phyloP scores from a whole-genome alignment of 2,888 invertebrate species.

The Meliscaeva auricollis region DNA sequence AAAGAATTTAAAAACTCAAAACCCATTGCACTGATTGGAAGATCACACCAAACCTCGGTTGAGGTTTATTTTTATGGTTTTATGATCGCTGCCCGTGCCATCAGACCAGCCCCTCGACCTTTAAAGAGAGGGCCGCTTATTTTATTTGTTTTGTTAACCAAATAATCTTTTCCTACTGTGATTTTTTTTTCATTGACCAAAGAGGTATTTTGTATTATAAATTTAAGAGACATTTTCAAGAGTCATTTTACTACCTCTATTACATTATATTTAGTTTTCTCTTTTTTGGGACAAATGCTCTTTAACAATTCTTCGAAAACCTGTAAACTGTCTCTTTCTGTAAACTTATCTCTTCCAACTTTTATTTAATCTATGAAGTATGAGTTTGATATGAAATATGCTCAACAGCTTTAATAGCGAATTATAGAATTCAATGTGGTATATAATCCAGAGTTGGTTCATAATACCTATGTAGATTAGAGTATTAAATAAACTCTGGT shows the following conservation, averaged over 20 bases:
- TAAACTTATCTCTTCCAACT: not conserved
- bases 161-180: not conserved
- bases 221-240: not conserved
- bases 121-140: conserved; percentile 41
- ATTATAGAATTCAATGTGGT: too few relatives aligned
- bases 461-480: too few relatives aligned
- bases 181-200: not conserved
- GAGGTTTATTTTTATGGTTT: conserved; percentile 64
- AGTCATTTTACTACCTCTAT: too few relatives aligned
- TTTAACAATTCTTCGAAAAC: not conserved
- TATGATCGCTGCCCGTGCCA: conserved; percentile 52
- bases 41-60: conserved; percentile 56
- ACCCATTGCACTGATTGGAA: conserved; percentile 67
- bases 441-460: too few relatives aligned
- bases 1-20: conserved; percentile 17
- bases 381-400: not conserved
- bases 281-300: conserved; percentile 64
- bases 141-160: not conserved
- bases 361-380: not conserved
- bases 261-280: not conserved
- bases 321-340: not conserved
- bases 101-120: conserved; percentile 53
- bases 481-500: too few relatives aligned
- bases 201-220: not conserved
- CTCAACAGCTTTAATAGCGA: too few relatives aligned